Evolutionary conservation across 2,888 invertebrate species (phyloP), one percentile per base, ranked within the genome.

Genomic region (Drosophila stalkeri): DNA sequence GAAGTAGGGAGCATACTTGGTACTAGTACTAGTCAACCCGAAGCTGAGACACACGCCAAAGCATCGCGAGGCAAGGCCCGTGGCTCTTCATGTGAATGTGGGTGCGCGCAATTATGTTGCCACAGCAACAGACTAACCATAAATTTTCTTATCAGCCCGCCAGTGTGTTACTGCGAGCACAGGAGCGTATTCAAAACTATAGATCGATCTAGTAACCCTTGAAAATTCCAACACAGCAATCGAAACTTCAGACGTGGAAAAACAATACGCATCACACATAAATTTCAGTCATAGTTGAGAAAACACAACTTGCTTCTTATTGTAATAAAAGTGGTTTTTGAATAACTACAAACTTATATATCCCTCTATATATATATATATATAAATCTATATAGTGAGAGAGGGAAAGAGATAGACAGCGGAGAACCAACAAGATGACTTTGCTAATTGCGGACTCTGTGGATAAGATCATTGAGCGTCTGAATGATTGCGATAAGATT

Each of bases 21-120:
- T 55, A 27, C 20, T 43, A n/a, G 71, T 54, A 75, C 67, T 72
- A 51, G 12, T 51, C 49, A 54, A 64, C 63, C 75, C 59, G 59
- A 70, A 35, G 57, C 52, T 57, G 64, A 81, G 76, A 78, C 80
- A 81, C 80, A 81, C 75, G 80, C 81, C 81, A 80, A 80, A 72
- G 68, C 72, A 65, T 65, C 54, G 37, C 62, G 49, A 60, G 72
- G 37, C 64, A 47, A 64, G 68, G 72, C 75, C 65, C 79, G 62
- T 69, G 77, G 57, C 64, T 60, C 37, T 43, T 57, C 18, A 37
- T 60, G 61, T 56, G 54, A 56, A 87, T 86, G 86, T 86, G 86
- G 86, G 89, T 86, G 86, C 89, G 86, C 89, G 68, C 89, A 86
- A 89, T 89, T 86, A 86, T 87, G 89, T 88, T 86, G 86, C 88